Evolutionary conservation across 2,797 vertebrate species (phyloP).

Genomic region (Pangasius sanitwongsei): DNA sequence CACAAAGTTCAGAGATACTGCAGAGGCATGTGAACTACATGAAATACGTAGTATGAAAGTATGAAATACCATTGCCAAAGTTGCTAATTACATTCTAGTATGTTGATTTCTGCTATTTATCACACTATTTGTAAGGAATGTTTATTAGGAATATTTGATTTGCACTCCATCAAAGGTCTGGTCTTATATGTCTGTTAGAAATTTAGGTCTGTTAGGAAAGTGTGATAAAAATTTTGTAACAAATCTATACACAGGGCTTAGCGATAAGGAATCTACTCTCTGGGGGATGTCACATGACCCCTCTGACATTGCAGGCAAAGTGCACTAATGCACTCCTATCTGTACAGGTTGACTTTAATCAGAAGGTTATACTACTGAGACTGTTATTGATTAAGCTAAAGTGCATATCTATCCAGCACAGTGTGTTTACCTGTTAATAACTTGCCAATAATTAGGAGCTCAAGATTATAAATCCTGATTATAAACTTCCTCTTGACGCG

Average conservation of each 20-base stretch:
- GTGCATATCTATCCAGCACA: conserved; percentile 18
- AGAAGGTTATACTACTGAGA: conserved; percentile 41
- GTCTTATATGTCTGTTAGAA: not conserved
- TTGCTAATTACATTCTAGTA: not conserved
- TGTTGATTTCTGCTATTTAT: not conserved
- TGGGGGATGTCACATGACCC: conserved; percentile 31
- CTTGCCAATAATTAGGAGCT: not conserved
- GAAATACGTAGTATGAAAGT: not conserved
- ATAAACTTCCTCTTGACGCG: not conserved
- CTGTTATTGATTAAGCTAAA: conserved; percentile 42
- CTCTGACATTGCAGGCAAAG: conserved; percentile 32
- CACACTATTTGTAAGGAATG: not conserved
- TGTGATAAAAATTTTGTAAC: not conserved
- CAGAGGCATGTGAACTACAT: not conserved
- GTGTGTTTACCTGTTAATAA: conserved; percentile 23
- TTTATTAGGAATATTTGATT: conserved; percentile 2
- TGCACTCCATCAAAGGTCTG: not conserved
- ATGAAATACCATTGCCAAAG: not conserved
- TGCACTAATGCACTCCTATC: conserved; percentile 30
- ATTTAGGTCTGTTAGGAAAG: not conserved
- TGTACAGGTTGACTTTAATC: conserved; percentile 45
- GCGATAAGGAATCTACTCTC: not conserved
- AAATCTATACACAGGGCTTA: conserved; percentile 1
- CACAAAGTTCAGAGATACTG: conserved; percentile 13
- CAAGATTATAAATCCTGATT: not conserved